These are phyloP conservation scores for Morus bassanus DNA, from an alignment of 2,797 vertebrate genomes.

Conservation along the genomic window DNA sequence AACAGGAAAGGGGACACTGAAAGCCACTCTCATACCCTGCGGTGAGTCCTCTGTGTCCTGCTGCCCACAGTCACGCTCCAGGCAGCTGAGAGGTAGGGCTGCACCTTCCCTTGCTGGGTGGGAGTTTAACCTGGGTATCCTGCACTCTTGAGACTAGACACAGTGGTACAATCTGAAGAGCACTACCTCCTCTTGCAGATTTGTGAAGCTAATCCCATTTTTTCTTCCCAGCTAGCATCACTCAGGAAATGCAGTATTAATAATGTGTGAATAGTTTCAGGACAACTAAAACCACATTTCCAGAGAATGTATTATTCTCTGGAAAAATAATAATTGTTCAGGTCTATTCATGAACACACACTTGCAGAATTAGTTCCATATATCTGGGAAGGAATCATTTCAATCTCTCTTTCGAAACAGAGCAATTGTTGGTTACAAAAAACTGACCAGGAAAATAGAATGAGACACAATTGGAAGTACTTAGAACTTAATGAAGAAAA, in stretches of 20 bases:
- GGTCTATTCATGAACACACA: constrained; percentile 28
- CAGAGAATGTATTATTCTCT: constrained; percentile 26
- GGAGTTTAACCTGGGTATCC: background rate
- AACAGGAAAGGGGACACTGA: background rate
- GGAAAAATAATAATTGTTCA: constrained; percentile 42
- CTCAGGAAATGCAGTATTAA: background rate
- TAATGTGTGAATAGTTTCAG: constrained; percentile 1
- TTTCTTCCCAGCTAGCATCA: background rate
- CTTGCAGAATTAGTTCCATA: constrained; percentile 48
- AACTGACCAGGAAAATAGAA: background rate
- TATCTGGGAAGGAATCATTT: background rate
- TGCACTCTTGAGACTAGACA: background rate
- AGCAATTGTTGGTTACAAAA: background rate
- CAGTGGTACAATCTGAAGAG: background rate
- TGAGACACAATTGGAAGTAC: constrained; percentile 9
- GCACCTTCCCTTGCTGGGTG: background rate
- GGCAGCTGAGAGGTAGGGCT: background rate
- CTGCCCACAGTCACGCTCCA: background rate
- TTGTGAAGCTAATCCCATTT: background rate
- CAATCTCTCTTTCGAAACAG: background rate
- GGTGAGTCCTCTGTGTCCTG: background rate
- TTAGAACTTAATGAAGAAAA: constrained; percentile 37
- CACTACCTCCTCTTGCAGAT: background rate
- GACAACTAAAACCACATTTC: constrained; percentile 31
- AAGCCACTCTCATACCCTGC: background rate